Percentiles rank a stretch among this genome's conserved stretches.
Conservation (phyloP, 2,797 vertebrate genomes). For the Enteromius viviparus region DNA sequence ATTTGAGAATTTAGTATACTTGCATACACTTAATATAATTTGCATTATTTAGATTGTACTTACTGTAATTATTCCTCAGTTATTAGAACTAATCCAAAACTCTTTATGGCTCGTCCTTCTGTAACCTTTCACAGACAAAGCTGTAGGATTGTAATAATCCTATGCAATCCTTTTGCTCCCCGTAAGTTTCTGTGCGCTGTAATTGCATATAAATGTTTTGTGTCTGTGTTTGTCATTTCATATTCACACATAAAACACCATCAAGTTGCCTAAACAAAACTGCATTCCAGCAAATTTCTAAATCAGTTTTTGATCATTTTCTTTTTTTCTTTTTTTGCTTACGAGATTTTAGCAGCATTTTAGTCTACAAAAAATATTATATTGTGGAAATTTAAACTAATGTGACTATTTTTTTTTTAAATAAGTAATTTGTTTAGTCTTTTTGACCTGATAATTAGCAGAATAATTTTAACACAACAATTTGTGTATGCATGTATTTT, state of each 20-base stretch:
- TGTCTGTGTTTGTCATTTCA: not conserved
- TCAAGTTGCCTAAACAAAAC: not conserved
- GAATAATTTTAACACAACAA: not conserved
- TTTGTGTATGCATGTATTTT: not conserved
- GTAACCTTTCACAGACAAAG: conserved; percentile 42
- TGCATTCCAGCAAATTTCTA: not conserved
- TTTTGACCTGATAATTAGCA: not conserved
- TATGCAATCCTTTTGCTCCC: conserved; percentile 34
- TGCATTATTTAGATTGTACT: conserved; percentile 8
- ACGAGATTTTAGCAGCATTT: not conserved
- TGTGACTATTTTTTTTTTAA: not conserved
- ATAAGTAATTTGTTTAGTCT: not conserved
- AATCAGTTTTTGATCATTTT: not conserved
- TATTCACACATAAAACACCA: not conserved
- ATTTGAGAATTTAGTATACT: not conserved
- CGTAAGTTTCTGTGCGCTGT: conserved; percentile 2
- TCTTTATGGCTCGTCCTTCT: conserved; percentile 27
- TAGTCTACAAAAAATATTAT: not conserved
- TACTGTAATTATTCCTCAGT: conserved; percentile 13
- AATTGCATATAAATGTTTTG: conserved; percentile 2
- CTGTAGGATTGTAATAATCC: conserved; percentile 36
- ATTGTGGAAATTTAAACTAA: not conserved
- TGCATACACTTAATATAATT: not conserved
- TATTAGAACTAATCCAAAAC: conserved; percentile 21
- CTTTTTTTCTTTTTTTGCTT: not conserved